Evolutionary conservation across 2,888 invertebrate species (phyloP).

Genomic region (Cylindroiulus punctatus): DNA sequence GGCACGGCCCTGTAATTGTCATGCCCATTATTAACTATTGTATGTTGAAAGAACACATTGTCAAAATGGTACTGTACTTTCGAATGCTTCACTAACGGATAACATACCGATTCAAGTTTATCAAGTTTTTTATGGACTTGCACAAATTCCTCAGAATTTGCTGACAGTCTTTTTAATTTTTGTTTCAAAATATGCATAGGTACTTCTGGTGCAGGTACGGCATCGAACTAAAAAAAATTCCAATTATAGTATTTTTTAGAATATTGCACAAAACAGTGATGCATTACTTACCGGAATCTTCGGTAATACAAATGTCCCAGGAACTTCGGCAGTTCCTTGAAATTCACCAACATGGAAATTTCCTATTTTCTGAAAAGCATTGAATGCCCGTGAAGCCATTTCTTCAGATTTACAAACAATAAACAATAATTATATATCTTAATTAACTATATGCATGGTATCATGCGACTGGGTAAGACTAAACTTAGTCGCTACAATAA

Average conservation of each 20-base stretch:
- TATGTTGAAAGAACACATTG: too few relatives aligned
- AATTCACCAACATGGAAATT: conserved; percentile 60
- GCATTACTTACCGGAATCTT: conserved; percentile 56
- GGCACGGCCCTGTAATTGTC: conserved; percentile 63
- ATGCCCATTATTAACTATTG: background rate
- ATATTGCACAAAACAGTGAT: background rate
- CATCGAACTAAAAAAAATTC: conserved; percentile 62
- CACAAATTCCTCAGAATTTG: conserved; percentile 61
- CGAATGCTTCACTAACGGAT: background rate
- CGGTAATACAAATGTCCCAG: conserved; percentile 48
- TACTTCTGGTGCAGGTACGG: conserved; percentile 67
- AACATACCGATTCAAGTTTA: conserved; percentile 62
- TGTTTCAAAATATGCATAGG: conserved; percentile 65
- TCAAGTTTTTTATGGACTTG: conserved; percentile 61
- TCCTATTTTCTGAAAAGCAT: conserved; percentile 55
- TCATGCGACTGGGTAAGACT: too few relatives aligned
- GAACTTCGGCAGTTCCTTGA: conserved; percentile 47
- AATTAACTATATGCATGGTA: too few relatives aligned
- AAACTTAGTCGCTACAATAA: too few relatives aligned
- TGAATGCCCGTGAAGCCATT: background rate
- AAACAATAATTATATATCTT: too few relatives aligned
- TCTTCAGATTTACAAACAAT: background rate
- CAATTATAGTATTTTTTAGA: background rate
- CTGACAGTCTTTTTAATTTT: conserved; percentile 62
- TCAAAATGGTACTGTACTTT: background rate